Evolutionary conservation across 1,140 invertebrate species (phyloP).

Genomic region (Drosophila pallidifrons): DNA sequence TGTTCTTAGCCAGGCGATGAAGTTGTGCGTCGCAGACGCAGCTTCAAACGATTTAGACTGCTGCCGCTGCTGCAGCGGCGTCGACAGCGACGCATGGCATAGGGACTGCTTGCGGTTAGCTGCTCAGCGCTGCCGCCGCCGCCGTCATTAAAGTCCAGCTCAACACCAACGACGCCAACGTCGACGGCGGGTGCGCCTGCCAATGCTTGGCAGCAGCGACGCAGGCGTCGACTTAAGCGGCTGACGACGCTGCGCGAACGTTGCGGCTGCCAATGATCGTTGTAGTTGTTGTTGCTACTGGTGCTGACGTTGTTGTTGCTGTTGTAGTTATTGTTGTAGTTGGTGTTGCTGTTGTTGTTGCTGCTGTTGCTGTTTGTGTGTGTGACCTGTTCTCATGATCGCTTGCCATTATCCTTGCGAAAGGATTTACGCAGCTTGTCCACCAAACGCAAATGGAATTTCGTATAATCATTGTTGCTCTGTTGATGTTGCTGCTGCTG

Average conservation of each 20-base stretch:
- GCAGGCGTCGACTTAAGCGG: conserved; percentile 58
- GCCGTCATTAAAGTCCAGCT: conserved; percentile 33
- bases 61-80: conserved; percentile 66
- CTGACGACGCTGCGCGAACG: conserved; percentile 45
- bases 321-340: conserved; percentile 24
- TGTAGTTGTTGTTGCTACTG: conserved; percentile 28
- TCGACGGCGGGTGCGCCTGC: conserved; percentile 28
- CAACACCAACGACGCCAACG: not conserved
- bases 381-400: conserved; percentile 75
- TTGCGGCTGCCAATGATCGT: conserved; percentile 24
- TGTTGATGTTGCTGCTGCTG: conserved; percentile 86
- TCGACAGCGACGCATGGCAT: conserved; percentile 49
- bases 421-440: conserved; percentile 93
- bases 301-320: conserved; percentile 41
- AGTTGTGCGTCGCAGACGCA: conserved; percentile 66
- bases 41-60: conserved; percentile 57
- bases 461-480: conserved; percentile 89
- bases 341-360: conserved; percentile 30
- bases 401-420: conserved; percentile 88
- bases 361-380: conserved; percentile 43
- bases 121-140: conserved; percentile 56
- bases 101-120: conserved; percentile 55
- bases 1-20: conserved; percentile 64
- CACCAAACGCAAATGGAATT: conserved; percentile 93
- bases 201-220: conserved; percentile 51